Evolutionary conservation across 2,797 vertebrate genomes (phyloP).

Genomic region (Mormyrops boulengeri): DNA sequence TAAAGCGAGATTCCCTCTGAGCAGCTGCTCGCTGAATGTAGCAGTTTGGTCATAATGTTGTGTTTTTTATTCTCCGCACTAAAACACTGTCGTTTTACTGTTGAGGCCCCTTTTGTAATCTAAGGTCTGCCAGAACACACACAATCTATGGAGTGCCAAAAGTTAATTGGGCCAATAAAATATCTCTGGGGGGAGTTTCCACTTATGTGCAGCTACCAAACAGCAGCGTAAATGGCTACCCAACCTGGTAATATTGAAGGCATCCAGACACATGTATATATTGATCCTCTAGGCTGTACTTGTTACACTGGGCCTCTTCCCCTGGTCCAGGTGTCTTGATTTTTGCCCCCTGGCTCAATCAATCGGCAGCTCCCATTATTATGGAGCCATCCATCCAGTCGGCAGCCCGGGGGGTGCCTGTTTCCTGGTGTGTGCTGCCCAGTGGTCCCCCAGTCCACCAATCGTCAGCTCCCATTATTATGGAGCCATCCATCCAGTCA

Average conservation of each 20-base stretch:
- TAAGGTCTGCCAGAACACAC: constrained; percentile 1
- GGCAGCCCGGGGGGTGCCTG: not conserved
- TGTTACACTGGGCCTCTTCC: not conserved
- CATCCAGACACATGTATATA: not conserved
- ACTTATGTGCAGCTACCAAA: not conserved
- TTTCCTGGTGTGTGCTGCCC: not conserved
- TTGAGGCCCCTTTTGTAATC: constrained; percentile 20
- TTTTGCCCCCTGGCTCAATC: not conserved
- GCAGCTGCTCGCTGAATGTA: constrained; percentile 11
- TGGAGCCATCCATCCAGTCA: not conserved
- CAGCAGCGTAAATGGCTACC: not conserved
- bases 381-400: not conserved
- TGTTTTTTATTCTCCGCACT: not conserved
- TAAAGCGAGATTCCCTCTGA: constrained; percentile 18
- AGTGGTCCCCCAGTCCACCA: not conserved
- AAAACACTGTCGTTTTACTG: not conserved
- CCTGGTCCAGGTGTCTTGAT: not conserved
- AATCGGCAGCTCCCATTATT: not conserved
- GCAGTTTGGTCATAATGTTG: constrained; percentile 22
- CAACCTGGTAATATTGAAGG: not conserved
- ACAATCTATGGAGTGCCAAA: not conserved
- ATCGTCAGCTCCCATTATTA: no score
- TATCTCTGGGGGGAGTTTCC: not conserved
- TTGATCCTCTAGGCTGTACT: not conserved
- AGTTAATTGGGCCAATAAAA: constrained; percentile 4